Base-by-base conservation (phyloP, 2,888 invertebrate species). In the Nesidiocoris tenuis region DNA sequence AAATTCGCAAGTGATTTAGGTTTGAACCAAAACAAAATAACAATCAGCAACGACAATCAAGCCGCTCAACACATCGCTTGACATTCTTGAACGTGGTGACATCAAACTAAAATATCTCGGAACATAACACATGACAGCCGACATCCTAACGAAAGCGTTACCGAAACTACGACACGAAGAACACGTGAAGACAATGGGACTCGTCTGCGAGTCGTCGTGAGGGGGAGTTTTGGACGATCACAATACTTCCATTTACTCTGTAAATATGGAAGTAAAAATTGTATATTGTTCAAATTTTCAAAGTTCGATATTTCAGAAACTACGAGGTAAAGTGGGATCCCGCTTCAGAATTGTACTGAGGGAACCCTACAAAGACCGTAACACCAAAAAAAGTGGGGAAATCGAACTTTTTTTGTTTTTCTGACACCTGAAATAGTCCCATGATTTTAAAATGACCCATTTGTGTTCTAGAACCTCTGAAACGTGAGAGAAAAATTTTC, bases 101-200 rank as follows among this genome's bases (percentile, higher is more conserved):
- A 39, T 39, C 12, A 12, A 39, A 3, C 3, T 39, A 39, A 39
- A 39, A 39, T 39, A 39, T 39, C 12, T 39, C 3, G 3, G 5
- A 39, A 39, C 70, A n/a, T 5, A n/a, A n/a, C 2, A n/a, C n/a
- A 70, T 70, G 70, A 57, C 21, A 9, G 70, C 70, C 22, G 70
- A 70, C 59, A 57, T 70, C 9, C 16, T 70, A 22, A 59, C 70
- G 17, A 59, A 70, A 39, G 39, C 5, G 5, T 12, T 39, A 39
- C 39, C 39, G 39, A 39, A 39, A 39, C 5, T 12, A 39, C 3
- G 12, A 39, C 39, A 39, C 39, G 39, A 39, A 12, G 3, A 7
- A 7, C 12, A 12, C 12, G 12, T 12, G 3, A 7, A 39, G 3
- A 39, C 5, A 3, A 7, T 12, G 39, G 39, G 39, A 39, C 5